Percentiles rank a stretch among this genome's conserved stretches.
phyloP scores from a whole-genome alignment of 1,140 invertebrate species.

The Macrosteles quadrilineatus region DNA sequence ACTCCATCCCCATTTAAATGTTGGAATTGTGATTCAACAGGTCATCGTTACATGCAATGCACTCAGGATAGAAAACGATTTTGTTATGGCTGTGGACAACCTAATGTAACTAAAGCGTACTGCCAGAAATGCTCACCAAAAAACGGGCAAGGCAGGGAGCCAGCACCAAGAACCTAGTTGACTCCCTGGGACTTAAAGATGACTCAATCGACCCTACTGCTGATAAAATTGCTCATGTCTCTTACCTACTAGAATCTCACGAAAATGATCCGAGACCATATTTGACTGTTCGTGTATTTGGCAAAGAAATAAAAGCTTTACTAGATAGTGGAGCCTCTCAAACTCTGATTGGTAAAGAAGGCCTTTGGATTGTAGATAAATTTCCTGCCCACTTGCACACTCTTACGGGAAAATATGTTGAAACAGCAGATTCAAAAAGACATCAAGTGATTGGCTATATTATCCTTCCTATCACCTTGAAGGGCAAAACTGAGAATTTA shows the following conservation, averaged over 20 bases:
- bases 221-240: too few relatives aligned
- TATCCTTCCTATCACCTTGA: background rate
- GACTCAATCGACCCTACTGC: background rate
- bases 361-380: background rate
- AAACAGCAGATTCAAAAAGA: background rate
- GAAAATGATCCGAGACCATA: background rate
- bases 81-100: background rate
- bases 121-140: background rate
- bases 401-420: background rate
- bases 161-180: background rate
- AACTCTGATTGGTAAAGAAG: background rate
- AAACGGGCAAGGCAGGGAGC: background rate
- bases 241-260: background rate
- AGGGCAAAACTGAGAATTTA: background rate
- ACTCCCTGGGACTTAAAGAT: background rate
- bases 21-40: background rate
- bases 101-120: background rate
- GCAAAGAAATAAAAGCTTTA: background rate
- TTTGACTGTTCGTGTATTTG: background rate
- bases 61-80: background rate
- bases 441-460: background rate
- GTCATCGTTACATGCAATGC: conserved; percentile 3
- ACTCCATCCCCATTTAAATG: background rate
- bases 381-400: background rate
- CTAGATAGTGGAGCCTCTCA: background rate